Evolutionary conservation across 2,888 invertebrate species (phyloP).

Genomic region (Scaptomyza tumidula): DNA sequence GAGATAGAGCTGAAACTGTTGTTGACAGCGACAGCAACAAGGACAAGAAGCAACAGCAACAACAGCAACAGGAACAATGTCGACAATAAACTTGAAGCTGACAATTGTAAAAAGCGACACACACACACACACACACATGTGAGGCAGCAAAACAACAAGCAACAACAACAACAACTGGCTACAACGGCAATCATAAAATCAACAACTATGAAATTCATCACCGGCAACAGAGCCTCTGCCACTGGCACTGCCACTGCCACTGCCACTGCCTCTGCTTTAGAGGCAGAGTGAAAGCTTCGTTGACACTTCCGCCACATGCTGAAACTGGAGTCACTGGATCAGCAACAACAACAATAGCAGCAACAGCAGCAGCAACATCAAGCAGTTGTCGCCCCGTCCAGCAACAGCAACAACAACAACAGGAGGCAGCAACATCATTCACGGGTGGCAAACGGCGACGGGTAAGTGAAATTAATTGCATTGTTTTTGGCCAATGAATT

Average conservation of each 20-base stretch:
- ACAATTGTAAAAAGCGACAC: constrained; percentile 70
- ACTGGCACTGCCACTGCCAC: constrained; percentile 22
- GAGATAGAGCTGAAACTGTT: constrained; percentile 77
- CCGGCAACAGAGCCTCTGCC: constrained; percentile 56
- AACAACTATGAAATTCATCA: constrained; percentile 83
- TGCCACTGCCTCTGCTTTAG: constrained; percentile 32
- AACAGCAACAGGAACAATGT: constrained; percentile 42
- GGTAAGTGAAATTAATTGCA: constrained; percentile 84
- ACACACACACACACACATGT: constrained; percentile 13
- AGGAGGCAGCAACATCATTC: constrained; percentile 62
- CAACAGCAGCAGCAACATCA: constrained; percentile 35
- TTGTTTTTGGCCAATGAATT: constrained; percentile 82
- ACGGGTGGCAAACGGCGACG: constrained; percentile 63
- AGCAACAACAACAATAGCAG: no score
- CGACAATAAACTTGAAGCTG: constrained; percentile 75
- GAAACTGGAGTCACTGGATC: constrained; percentile 65
- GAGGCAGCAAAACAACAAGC: constrained; percentile 17
- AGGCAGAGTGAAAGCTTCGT: constrained; percentile 61
- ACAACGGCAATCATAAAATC: constrained; percentile 81
- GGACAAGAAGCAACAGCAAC: constrained; percentile 39
- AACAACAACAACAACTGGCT: constrained; percentile 55
- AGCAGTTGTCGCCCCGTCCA: constrained; percentile 45
- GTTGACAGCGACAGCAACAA: constrained; percentile 66
- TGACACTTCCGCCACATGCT: constrained; percentile 70
- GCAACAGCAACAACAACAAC: constrained; percentile 39